Base-by-base conservation (phyloP, 2,797 vertebrate species). In the Sorex maritimensis region DNA sequence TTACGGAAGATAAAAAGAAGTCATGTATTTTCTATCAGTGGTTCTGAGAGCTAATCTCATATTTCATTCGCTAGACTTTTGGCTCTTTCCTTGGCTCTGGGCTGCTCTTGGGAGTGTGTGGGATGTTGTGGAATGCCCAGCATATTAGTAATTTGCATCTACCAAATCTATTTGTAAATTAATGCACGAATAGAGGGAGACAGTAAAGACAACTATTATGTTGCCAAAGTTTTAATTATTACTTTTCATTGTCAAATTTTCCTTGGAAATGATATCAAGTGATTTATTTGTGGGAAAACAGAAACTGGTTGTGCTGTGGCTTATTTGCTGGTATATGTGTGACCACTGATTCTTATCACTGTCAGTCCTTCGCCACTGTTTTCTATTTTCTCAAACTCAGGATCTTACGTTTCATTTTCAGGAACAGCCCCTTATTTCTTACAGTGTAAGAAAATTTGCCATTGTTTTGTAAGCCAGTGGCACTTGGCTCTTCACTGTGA, bases 151-250 rank as follows among this genome's bases (percentile, higher is more conserved):
- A 93, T 65, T 96, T 94, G 13, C 88, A 93, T 90, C 85, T 90
- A 72, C 69, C 84, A 93, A 58, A 19, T 83, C 68, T 63, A 41
- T 92, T 95, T 93, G 83, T 88, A 91, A 97, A 96, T 89, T 52
- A 67, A 83, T 84, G 79, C 52, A 74, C 78, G 28, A 17, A 19
- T 7, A 89, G 21, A 81, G 79, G 73, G 79, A 75, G 30, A 73
- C 75, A 94, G 8, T 58, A 81, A 95, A 93, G 73, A n/a, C 82
- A 86, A 93, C 14, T 67, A 38, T 93, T 85, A 55, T 65, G 34
- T 30, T 92, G 28, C 77, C 84, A 93, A 91, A 41, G 71, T 15
- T 87, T 63, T 67, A 84, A 94, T 93, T 67, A 41, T 41, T 90
- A 82, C 86, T 89, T 91, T 86, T 61, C 41, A 49, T 11, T 26